phyloP scores from a whole-genome alignment of 2,888 invertebrate genomes.

The Alviniconcha strummeri region DNA sequence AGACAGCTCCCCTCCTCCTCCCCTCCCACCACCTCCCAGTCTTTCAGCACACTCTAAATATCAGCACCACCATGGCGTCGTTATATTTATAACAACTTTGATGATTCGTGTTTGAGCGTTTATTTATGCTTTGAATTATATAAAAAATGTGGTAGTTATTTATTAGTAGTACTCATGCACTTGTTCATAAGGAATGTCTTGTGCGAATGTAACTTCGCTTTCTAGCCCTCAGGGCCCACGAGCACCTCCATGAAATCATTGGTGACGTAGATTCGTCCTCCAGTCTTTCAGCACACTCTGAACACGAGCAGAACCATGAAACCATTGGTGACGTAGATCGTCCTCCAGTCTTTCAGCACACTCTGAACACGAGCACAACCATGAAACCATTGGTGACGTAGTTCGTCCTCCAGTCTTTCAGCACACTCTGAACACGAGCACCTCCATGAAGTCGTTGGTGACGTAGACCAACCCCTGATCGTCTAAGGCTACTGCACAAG shows the following conservation, averaged over 20 bases:
- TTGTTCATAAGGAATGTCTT: too few relatives aligned
- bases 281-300: constrained; percentile 4
- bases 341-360: not conserved
- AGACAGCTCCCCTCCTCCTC: too few relatives aligned
- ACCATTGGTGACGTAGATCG: constrained; percentile 17
- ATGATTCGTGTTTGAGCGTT: too few relatives aligned
- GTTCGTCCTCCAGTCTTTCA: not conserved
- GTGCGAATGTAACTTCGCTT: too few relatives aligned
- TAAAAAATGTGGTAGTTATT: too few relatives aligned
- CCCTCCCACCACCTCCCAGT: too few relatives aligned
- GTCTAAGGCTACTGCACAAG: constrained; percentile 31
- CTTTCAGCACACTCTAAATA: too few relatives aligned
- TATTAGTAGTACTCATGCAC: too few relatives aligned
- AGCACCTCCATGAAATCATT: not conserved
- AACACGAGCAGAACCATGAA: constrained; percentile 34
- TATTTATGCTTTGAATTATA: too few relatives aligned
- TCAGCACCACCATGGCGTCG: too few relatives aligned
- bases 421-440: constrained; percentile 28
- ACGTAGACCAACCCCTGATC: constrained; percentile 29
- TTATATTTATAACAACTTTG: too few relatives aligned
- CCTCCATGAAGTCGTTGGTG: constrained; percentile 35
- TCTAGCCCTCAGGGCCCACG: too few relatives aligned
- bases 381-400: constrained; percentile 34
- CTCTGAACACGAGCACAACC: constrained; percentile 31
- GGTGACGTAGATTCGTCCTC: not conserved